Base-by-base conservation (phyloP, 2,797 vertebrate genomes). In the Pterois miles region DNA sequence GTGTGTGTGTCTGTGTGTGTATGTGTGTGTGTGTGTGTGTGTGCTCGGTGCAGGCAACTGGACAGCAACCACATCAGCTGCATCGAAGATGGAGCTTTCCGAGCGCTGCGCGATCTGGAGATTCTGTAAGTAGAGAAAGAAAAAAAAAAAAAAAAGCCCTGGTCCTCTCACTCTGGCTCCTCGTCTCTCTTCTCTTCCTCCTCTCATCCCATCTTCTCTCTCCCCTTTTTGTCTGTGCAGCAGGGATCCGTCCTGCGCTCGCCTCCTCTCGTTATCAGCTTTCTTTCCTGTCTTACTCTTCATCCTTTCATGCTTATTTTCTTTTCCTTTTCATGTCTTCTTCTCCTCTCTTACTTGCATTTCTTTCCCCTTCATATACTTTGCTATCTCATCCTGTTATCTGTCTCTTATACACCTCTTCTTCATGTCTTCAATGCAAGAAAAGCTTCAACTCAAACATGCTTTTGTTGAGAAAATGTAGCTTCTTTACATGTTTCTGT, bases 1-100 rank as follows among this genome's bases (percentile, higher is more conserved):
- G 56, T 77, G 82, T 88, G 75, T 82, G 38, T 82, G n/a, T 81
- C 54, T 81, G 65, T 86, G 78, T 81, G 43, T 88, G 73, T 85
- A 46, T 88, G 23, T 84, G 57, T 87, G 77, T 73, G 48, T 85
- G 65, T 86, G 76, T 83, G 46, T 81, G 16, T 82, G 87, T 86
- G 84, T 78, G 90, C 29, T 43, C n/a, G 86, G 93, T 95, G 94
- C 95, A 98, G 97, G 96, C 97, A 98, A 94, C 96, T 98, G 96
- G 97, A 99, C 97, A 99, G 97, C 96, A 99, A 99, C 96, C 97
- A 97, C 95, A 99, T 99, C 96, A 97, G 97, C 98, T 99, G 98
- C 96, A 98, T 99, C 82, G 98, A 99, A 96, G 98, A 99, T 98
- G 98, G 98, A 97, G 97, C 98, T 95, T 99, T 99, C 95, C 96